Percentiles rank a stretch among this genome's conserved stretches.
phyloP scores from a whole-genome alignment of 1,140 invertebrate species.

The Magallana gigas region DNA sequence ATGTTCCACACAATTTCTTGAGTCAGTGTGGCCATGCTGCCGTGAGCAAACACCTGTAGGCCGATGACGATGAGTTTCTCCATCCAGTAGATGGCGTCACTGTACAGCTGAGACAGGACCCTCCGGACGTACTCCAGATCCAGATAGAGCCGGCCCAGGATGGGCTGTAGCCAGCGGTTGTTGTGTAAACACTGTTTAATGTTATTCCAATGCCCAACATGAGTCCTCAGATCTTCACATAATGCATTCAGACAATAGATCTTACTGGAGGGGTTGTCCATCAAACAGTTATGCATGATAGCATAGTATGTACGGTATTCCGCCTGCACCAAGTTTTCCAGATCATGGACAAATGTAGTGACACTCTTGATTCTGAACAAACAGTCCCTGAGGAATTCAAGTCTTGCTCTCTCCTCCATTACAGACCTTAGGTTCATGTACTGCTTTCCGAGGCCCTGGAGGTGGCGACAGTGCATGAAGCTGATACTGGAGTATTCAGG shows the following conservation, averaged over 20 bases:
- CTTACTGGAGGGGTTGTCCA: constrained; percentile 71
- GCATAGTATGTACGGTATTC: constrained; percentile 73
- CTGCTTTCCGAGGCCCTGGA: constrained; percentile 66
- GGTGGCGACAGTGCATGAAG: constrained; percentile 74
- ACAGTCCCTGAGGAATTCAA: constrained; percentile 75
- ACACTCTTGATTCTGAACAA: constrained; percentile 68
- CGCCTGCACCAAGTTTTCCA: constrained; percentile 70
- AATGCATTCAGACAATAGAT: constrained; percentile 75
- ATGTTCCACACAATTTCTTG: constrained; percentile 77
- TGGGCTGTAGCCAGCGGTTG: constrained; percentile 71
- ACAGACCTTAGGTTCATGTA: constrained; percentile 69
- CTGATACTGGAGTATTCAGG: constrained; percentile 71
- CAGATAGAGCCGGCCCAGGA: constrained; percentile 67
- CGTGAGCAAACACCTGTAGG: constrained; percentile 77
- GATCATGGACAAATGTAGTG: constrained; percentile 71
- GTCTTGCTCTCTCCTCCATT: constrained; percentile 70
- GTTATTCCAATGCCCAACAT: constrained; percentile 77
- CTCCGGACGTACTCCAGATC: constrained; percentile 70
- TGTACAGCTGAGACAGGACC: constrained; percentile 64
- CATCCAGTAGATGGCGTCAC: constrained; percentile 75
- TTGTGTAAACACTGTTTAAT: constrained; percentile 76
- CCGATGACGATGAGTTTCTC: constrained; percentile 76
- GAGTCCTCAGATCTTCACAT: constrained; percentile 77
- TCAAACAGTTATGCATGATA: constrained; percentile 70
- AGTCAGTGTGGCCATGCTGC: constrained; percentile 69